These are phyloP conservation scores for Chironomus tepperi DNA, from an alignment of 1,140 invertebrate genomes.

Conservation along the genomic window DNA sequence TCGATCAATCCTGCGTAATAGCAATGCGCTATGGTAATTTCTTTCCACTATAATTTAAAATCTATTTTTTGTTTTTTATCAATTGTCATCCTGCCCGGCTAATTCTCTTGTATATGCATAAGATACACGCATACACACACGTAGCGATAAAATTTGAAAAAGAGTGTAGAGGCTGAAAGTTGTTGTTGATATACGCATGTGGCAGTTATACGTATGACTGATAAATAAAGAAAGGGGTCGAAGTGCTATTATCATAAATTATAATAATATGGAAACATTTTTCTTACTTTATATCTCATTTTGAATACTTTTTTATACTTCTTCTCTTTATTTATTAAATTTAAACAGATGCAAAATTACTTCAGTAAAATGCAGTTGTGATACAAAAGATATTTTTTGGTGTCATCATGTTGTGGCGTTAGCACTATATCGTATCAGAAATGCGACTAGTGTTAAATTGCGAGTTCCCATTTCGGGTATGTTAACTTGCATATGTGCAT, in stretches of 20 bases:
- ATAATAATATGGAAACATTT: not conserved
- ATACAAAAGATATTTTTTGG: constrained; percentile 80
- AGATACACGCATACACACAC: not conserved
- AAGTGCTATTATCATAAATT: constrained; percentile 17
- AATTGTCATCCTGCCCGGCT: not conserved
- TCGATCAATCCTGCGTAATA: too few relatives aligned
- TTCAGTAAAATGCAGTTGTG: constrained; percentile 83
- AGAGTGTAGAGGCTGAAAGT: not conserved
- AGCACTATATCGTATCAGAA: constrained; percentile 76
- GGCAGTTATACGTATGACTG: not conserved
- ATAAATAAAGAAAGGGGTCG: not conserved
- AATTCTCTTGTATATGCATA: not conserved
- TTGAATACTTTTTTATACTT: constrained; percentile 26
- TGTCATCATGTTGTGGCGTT: constrained; percentile 87
- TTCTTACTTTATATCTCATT: too few relatives aligned
- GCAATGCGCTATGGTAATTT: too few relatives aligned
- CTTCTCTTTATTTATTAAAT: constrained; percentile 29
- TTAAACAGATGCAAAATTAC: constrained; percentile 73
- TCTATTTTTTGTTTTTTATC: not conserved
- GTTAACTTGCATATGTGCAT: constrained; percentile 26
- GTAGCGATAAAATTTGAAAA: not conserved
- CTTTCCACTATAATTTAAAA: not conserved
- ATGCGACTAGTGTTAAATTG: constrained; percentile 67
- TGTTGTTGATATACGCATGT: not conserved
- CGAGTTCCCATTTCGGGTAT: constrained; percentile 79